Base-by-base conservation (phyloP, 2,888 invertebrate species). In the Geotrupes spiniger region DNA sequence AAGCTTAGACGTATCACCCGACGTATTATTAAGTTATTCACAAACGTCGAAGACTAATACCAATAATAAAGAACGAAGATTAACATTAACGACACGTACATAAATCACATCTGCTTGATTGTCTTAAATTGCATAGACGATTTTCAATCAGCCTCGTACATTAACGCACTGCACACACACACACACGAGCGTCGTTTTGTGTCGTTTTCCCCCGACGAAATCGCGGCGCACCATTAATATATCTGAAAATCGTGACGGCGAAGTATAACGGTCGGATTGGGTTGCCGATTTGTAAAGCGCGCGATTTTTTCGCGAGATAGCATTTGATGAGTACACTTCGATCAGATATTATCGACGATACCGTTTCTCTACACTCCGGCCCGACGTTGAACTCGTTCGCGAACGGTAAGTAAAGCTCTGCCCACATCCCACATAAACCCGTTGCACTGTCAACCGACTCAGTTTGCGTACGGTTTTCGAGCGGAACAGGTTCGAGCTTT, bases 301-400 rank as follows among this genome's bases (percentile, higher is more conserved):
- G 16, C 29, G 16, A 28, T 38, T 40, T 46, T 46, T 46, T 46
- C 40, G 26, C 36, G 15, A 33, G 46, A 46, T 41, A 33, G 15
- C 8, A 33, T 33, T 33, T 15, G 33, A 33, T 15, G 33, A 33
- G 14, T 15, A 33, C 92, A 27, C 25, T 49, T 49, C 49, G 38
- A 52, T 52, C 49, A 48, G 49, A 39, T 52, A 40, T 48, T 42
- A 52, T 45, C 46, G 46, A 47, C 50, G 53, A 50, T 50, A 43
- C 44, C 44, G 46, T 47, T 50, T 49, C 42, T 49, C 39, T 33
- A 46, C 42, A 39, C 42, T 39, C 17, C 44, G 42, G 49, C 36
- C 21, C 43, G 37, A 44, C 36, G 43, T 47, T 50, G 53, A 53
- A 53, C 53, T 53, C 53, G 53, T 53, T 49, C 49, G 33, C 25